Conservation (phyloP, 1,140 invertebrate genomes). For the Diabrotica undecimpunctata region DNA sequence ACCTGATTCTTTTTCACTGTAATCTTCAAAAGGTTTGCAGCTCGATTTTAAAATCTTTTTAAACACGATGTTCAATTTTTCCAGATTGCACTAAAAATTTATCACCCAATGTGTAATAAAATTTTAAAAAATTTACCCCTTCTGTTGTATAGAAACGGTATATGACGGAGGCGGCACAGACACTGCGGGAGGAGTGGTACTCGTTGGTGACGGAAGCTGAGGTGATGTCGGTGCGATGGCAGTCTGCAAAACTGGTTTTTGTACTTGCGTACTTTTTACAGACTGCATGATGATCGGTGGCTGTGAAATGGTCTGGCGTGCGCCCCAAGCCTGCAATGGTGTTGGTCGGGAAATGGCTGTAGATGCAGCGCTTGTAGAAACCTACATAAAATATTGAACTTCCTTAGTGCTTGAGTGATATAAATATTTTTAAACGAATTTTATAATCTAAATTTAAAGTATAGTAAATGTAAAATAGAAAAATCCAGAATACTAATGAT, state of each 20-base stretch:
- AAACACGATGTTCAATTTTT: too few relatives aligned
- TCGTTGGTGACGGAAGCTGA: conserved; percentile 41
- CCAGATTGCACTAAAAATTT: too few relatives aligned
- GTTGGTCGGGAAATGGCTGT: conserved; percentile 67
- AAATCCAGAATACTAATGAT: too few relatives aligned
- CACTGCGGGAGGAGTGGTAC: conserved; percentile 50
- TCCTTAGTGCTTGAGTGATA: too few relatives aligned
- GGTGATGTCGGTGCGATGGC: conserved; percentile 84
- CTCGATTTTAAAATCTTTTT: too few relatives aligned
- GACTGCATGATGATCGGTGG: conserved; percentile 94
- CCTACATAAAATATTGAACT: neutral
- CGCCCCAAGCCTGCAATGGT: conserved; percentile 72
- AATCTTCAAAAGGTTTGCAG: too few relatives aligned
- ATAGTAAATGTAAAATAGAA: too few relatives aligned
- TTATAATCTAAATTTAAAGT: too few relatives aligned
- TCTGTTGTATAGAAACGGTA: conserved; percentile 74
- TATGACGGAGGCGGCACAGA: conserved; percentile 74
- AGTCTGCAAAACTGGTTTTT: conserved; percentile 89
- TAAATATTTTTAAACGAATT: too few relatives aligned
- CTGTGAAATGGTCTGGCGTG: conserved; percentile 77
- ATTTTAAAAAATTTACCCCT: conserved; percentile 43
- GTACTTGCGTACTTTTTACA: conserved; percentile 90
- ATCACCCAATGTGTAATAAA: neutral
- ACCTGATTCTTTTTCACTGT: too few relatives aligned
- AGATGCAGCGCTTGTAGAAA: conserved; percentile 56